A percentile compares a stretch with the other conserved stretches of the same genome.
These are phyloP conservation scores for Pycnonotus jocosus DNA, from an alignment of 2,113 vertebrate species.

Conservation along the genomic window DNA sequence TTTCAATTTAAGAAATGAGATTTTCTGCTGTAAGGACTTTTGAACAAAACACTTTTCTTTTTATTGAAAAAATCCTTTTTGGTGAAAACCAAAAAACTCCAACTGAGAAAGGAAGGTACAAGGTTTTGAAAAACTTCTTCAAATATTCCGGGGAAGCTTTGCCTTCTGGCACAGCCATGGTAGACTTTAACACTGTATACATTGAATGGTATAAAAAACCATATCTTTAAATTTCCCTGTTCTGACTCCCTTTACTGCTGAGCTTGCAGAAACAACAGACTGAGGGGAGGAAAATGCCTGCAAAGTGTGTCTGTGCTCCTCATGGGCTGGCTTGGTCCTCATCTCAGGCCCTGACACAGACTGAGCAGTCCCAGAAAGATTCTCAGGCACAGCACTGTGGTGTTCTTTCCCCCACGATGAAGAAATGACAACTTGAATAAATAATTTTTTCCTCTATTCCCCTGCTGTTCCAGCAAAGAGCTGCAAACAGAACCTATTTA, in stretches of 20 bases:
- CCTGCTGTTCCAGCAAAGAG: not conserved
- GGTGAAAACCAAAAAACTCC: not conserved
- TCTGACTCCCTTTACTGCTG: not conserved
- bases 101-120: rapidly evolving
- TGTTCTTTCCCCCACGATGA: not conserved
- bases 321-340: rapidly evolving
- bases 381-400: not conserved
- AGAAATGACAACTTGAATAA: not conserved
- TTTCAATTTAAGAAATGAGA: not conserved
- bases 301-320: not conserved
- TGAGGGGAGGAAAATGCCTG: not conserved
- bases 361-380: not conserved
- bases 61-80: not conserved
- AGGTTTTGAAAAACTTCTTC: not conserved
- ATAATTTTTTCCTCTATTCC: not conserved
- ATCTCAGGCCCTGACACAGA: not conserved
- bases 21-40: not conserved
- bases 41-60: not conserved
- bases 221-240: not conserved
- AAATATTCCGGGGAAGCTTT: not conserved
- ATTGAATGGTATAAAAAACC: not conserved
- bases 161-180: not conserved
- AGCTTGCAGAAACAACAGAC: not conserved
- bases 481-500: not conserved
- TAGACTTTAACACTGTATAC: not conserved